Evolutionary conservation across 2,888 invertebrate species (phyloP).

Genomic region (Pollenia amentaria): DNA sequence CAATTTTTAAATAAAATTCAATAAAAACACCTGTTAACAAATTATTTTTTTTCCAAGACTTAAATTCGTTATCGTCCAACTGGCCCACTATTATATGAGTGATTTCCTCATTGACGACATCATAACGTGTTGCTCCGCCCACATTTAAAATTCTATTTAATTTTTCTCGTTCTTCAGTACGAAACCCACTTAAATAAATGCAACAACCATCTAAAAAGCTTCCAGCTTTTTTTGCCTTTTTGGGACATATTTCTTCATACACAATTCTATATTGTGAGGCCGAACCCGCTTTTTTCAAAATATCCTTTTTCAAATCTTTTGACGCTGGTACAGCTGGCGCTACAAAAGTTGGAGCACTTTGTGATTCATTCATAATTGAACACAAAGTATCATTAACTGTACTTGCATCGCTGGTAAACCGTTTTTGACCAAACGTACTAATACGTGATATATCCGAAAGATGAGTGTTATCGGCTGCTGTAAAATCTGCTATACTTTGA

Average conservation of each 20-base stretch:
- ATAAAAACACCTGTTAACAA: conserved; percentile 75
- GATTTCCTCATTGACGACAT: conserved; percentile 90
- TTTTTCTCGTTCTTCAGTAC: conserved; percentile 87
- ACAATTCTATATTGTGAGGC: conserved; percentile 74
- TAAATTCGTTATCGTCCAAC: conserved; percentile 85
- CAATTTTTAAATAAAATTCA: background rate
- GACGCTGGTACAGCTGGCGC: conserved; percentile 68
- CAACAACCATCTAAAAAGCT: conserved; percentile 95
- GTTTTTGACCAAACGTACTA: conserved; percentile 74
- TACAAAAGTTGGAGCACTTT: conserved; percentile 72
- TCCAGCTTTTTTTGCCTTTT: conserved; percentile 89
- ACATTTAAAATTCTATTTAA: conserved; percentile 89
- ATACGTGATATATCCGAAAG: conserved; percentile 82
- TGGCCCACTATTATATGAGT: conserved; percentile 93
- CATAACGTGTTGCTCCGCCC: conserved; percentile 93
- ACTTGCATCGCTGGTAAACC: conserved; percentile 67
- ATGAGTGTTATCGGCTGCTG: conserved; percentile 78
- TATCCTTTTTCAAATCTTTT: conserved; percentile 76
- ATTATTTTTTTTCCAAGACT: conserved; percentile 80
- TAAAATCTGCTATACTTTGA: conserved; percentile 81
- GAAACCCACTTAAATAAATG: conserved; percentile 89
- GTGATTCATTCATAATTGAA: conserved; percentile 72
- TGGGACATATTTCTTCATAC: conserved; percentile 86
- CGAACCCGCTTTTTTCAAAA: conserved; percentile 71
- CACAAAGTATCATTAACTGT: conserved; percentile 77